Evolutionary conservation across 2,888 invertebrate species (phyloP).

Genomic region (Papilio gigon): DNA sequence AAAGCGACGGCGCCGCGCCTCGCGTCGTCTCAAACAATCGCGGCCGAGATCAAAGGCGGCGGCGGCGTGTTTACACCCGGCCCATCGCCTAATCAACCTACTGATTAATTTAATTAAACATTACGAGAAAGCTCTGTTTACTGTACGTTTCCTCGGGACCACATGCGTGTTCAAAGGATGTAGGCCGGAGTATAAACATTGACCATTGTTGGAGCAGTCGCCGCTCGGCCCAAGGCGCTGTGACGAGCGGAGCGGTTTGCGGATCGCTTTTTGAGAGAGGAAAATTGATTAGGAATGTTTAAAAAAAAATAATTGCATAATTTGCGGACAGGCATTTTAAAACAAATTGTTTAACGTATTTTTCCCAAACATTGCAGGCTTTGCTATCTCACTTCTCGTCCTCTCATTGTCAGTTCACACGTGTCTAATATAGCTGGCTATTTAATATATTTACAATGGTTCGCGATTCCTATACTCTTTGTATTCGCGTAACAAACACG

Average conservation of each 20-base stretch:
- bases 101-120: conserved; percentile 83
- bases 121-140: conserved; percentile 83
- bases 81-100: conserved; percentile 81
- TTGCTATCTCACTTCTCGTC: background rate
- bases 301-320: too few relatives aligned
- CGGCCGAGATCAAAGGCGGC: conserved; percentile 75
- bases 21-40: conserved; percentile 57
- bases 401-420: background rate
- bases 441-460: background rate
- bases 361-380: too few relatives aligned
- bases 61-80: conserved; percentile 76
- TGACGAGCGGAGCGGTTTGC: conserved; percentile 45
- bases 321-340: too few relatives aligned
- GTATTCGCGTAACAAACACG: background rate
- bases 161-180: conserved; percentile 81
- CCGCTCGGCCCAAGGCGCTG: conserved; percentile 47
- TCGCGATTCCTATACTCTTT: background rate
- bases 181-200: conserved; percentile 75
- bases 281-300: too few relatives aligned
- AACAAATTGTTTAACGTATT: too few relatives aligned
- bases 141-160: conserved; percentile 80
- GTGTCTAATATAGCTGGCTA: background rate
- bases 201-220: conserved; percentile 65
- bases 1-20: conserved; percentile 44
- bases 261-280: conserved; percentile 40